These are phyloP conservation scores for Blastomussa wellsi DNA, from an alignment of 92 coral and sea anemone genomes.

Conservation along the genomic window DNA sequence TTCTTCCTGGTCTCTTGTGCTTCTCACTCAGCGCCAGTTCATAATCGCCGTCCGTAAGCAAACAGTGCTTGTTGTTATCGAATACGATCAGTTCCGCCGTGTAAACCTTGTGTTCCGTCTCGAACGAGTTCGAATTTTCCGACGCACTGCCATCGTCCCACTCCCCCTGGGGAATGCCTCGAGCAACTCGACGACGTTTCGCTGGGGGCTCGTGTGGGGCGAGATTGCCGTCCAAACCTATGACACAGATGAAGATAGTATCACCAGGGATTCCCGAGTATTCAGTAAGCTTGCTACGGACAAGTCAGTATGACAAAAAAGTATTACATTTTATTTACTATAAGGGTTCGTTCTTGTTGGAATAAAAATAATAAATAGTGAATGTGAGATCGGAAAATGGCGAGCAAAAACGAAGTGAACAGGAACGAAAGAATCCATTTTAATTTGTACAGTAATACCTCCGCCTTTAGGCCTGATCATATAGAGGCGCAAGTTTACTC, in stretches of 20 bases:
- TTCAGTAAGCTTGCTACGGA: background rate
- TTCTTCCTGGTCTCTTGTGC: conserved; percentile 82
- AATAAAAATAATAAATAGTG: background rate
- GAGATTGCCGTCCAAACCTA: conserved; percentile 18
- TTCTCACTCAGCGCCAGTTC: conserved; percentile 92
- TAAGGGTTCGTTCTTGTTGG: background rate
- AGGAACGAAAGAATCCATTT: no score
- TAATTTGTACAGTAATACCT: no score
- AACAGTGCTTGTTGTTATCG: conserved; percentile 86
- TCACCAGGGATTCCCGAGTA: no score
- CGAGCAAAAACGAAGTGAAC: no score
- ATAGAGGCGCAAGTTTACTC: no score
- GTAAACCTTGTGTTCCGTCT: conserved; percentile 68
- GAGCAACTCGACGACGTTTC: conserved; percentile 71
- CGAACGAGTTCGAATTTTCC: conserved; percentile 49
- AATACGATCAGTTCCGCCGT: conserved; percentile 94
- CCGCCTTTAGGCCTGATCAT: no score
- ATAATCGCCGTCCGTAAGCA: conserved; percentile 92
- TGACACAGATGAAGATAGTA: background rate
- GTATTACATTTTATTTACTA: no score
- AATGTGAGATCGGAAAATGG: no score
- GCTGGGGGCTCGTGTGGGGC: conserved; percentile 80
- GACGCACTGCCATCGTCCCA: conserved; percentile 64
- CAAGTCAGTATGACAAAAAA: no score
- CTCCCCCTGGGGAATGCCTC: conserved; percentile 52